Evolutionary conservation across 2,888 invertebrate species (phyloP).

Genomic region (Cephus sareptanus): DNA sequence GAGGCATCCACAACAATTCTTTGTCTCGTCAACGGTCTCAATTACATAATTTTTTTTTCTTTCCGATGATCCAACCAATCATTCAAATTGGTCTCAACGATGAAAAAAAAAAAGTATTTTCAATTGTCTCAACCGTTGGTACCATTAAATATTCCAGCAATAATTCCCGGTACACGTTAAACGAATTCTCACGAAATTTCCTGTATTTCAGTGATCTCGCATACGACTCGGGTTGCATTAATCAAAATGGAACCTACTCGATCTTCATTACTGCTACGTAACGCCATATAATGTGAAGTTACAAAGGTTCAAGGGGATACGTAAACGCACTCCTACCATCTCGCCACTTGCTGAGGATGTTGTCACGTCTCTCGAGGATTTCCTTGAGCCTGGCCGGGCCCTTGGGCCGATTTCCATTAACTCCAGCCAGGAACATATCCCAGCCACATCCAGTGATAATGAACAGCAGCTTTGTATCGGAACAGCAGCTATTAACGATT

Average conservation of each 20-base stretch:
- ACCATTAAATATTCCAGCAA: too few relatives aligned
- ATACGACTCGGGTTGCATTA: background rate
- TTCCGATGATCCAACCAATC: background rate
- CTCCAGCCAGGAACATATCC: constrained; percentile 36
- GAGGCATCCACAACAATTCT: background rate
- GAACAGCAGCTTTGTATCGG: background rate
- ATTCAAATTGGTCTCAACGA: background rate
- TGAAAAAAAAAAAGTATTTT: too few relatives aligned
- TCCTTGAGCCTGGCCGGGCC: constrained; percentile 66
- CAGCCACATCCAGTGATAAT: constrained; percentile 19
- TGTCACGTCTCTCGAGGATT: constrained; percentile 66
- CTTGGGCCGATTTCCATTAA: constrained; percentile 58
- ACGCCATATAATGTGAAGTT: background rate
- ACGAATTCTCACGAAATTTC: background rate
- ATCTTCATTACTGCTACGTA: background rate
- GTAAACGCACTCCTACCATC: constrained; percentile 64
- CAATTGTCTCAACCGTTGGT: too few relatives aligned
- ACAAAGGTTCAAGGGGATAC: background rate
- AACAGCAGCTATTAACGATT: background rate
- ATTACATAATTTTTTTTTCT: background rate
- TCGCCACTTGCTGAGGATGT: constrained; percentile 68
- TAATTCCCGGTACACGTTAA: background rate
- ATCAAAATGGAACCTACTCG: background rate
- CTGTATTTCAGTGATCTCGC: background rate
- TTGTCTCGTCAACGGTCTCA: background rate